Evolutionary conservation across 2,888 invertebrate genomes (phyloP), one percentile per base, ranked within the genome.

Genomic region (Isoperla grammatica): DNA sequence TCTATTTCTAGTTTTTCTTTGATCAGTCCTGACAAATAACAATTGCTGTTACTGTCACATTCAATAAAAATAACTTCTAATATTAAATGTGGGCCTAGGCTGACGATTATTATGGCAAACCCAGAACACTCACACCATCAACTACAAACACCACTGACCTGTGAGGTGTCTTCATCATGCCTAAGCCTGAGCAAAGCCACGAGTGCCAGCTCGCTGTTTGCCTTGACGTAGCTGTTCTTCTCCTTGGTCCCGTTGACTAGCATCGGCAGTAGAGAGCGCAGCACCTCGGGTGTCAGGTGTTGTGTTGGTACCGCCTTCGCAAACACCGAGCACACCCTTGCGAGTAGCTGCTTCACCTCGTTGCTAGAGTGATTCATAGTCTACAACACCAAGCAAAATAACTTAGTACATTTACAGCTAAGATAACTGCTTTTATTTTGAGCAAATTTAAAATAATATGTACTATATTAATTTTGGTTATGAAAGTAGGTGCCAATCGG

Each of bases 221-320:
- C 88, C 74, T 93, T 90, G 43, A 98, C 97, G 72, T 92, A 90
- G 50, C 92, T 86, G 77, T 97, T 97, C 78, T 96, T 97, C 78
- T 98, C 98, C 79, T 97, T 97, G 61, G 96, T 95, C 64, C 98
- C 98, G 78, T 96, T 98, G 56, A 98, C 96, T 67, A 98, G 79
- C 77, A 92, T 90, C 0, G 97, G 95, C 66, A 97, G 79, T 65
- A 93, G 76, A 55, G 86, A 78, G 71, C 86, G 89, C 65, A 91
- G 78, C 65, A 92, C 76, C 67, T 90, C 89, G 0, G 82, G 78
- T 35, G 84, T 76, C 73, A 83, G 79, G 29, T 65, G 40, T 67
- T 81, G 80, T 5, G 79, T 75, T 59, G 79, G 76, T 64, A 84
- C 77, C 60, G 76, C 79, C 71, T 86, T 84, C 2, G 90, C 88